Evolutionary conservation across 2,797 vertebrate species (phyloP).

Genomic region (Rachycentron canadum): DNA sequence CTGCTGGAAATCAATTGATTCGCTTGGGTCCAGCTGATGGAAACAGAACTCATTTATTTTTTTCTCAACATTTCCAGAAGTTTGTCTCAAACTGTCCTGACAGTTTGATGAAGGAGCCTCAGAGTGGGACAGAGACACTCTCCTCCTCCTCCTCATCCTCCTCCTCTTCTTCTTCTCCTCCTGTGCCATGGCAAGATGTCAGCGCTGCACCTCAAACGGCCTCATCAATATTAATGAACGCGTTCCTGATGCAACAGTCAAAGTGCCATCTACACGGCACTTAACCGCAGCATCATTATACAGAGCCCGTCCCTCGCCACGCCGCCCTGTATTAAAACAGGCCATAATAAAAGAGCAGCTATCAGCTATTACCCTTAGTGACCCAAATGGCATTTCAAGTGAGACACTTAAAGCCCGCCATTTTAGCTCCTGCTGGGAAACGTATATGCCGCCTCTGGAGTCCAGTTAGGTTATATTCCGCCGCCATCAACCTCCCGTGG

Average conservation of each 20-base stretch:
- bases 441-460: neutral
- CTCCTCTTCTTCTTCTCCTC: neutral
- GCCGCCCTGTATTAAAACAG: constrained; percentile 35
- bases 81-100: neutral
- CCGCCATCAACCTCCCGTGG: neutral
- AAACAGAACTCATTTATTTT: neutral
- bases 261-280: constrained; percentile 45
- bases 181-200: neutral
- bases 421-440: constrained; percentile 1
- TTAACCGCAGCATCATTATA: constrained; percentile 47
- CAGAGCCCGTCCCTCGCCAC: constrained; percentile 3
- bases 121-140: neutral
- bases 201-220: neutral
- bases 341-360: constrained; percentile 43
- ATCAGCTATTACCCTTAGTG: constrained; percentile 49
- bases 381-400: constrained; percentile 52
- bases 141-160: neutral
- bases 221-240: constrained; percentile 54
- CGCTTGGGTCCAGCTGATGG: neutral
- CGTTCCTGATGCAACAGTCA: constrained; percentile 25
- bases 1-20: constrained; percentile 4
- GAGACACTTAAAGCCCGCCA: neutral
- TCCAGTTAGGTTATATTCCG: too few species aligned
- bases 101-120: neutral
- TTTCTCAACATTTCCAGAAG: neutral